Percentiles rank a stretch among this genome's conserved stretches.
Evolutionary conservation across 2,797 vertebrate genomes (phyloP).

Genomic region (Centroberyx gerrardi): DNA sequence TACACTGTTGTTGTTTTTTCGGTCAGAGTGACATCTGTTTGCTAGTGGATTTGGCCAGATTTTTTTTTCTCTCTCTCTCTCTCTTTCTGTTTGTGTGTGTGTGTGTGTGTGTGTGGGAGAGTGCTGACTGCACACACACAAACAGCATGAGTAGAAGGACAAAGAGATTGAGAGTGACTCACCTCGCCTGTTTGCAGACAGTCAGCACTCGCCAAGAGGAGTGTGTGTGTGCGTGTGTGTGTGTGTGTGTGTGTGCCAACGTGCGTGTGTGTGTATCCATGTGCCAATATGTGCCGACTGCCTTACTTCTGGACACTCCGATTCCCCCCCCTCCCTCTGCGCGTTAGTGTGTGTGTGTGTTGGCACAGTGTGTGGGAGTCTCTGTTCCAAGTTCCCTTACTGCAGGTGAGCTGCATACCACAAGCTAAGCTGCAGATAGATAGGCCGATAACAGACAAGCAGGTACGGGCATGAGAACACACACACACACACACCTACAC

Average conservation of each 20-base stretch:
- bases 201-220: slow-evolving; percentile 27
- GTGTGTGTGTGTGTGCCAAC: not conserved
- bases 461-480: slow-evolving; percentile 61
- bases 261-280: slow-evolving; percentile 26
- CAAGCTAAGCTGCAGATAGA: slow-evolving; percentile 62
- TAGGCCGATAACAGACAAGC: slow-evolving; percentile 71
- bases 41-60: slow-evolving; percentile 42
- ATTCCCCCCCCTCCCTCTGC: not conserved
- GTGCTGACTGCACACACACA: slow-evolving; percentile 33
- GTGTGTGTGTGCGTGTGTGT: not conserved
- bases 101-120: slow-evolving; percentile 1
- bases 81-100: slow-evolving; percentile 14
- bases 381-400: slow-evolving; percentile 49
- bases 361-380: slow-evolving; percentile 43
- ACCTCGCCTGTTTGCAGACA: slow-evolving; percentile 58
- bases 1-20: slow-evolving; percentile 44
- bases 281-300: slow-evolving; percentile 50
- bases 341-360: not conserved
- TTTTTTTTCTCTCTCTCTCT: slow-evolving; percentile 11
- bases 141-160: slow-evolving; percentile 36
- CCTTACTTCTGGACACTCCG: slow-evolving; percentile 33
- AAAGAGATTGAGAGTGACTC: slow-evolving; percentile 43
- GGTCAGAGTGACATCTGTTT: slow-evolving; percentile 71
- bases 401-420: slow-evolving; percentile 78
- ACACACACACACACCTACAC: slow-evolving; percentile 30